A percentile compares a stretch with the other conserved stretches of the same genome.
Conservation (phyloP, 2,888 invertebrate species). For the Agriopis leucophaearia region DNA sequence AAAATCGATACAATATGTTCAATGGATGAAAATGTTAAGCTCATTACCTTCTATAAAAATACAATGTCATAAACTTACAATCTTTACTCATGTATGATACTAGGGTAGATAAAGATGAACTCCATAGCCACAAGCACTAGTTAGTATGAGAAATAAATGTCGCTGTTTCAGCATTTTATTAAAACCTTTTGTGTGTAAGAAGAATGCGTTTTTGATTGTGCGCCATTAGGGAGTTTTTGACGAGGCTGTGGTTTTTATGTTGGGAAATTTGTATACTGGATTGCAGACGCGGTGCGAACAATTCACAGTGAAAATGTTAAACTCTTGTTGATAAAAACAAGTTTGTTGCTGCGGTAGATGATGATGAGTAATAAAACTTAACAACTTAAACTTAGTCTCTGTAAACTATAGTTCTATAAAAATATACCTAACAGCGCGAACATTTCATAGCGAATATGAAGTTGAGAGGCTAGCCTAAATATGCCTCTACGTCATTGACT, state of each 20-base stretch:
- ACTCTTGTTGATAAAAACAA: not conserved
- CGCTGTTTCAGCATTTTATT: constrained; percentile 35
- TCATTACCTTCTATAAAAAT: no score
- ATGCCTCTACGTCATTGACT: no score
- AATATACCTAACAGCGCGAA: no score
- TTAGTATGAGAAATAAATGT: not conserved
- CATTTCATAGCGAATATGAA: not conserved
- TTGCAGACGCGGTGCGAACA: not conserved
- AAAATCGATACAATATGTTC: no score
- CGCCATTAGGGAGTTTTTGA: constrained; percentile 34
- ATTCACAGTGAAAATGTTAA: not conserved
- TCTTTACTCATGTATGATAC: no score
- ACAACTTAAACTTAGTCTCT: no score
- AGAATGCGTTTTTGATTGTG: constrained; percentile 46
- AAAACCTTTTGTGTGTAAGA: constrained; percentile 40
- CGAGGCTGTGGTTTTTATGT: constrained; percentile 27
- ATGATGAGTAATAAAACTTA: not conserved
- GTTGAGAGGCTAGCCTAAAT: no score
- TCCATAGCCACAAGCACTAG: not conserved
- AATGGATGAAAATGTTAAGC: no score
- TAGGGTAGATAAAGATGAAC: not conserved
- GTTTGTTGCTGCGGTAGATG: no score
- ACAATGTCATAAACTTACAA: no score
- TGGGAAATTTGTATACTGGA: not conserved
- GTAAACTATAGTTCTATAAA: no score